phyloP scores from a whole-genome alignment of 1,140 invertebrate species.

The Medauroidea extradentata region DNA sequence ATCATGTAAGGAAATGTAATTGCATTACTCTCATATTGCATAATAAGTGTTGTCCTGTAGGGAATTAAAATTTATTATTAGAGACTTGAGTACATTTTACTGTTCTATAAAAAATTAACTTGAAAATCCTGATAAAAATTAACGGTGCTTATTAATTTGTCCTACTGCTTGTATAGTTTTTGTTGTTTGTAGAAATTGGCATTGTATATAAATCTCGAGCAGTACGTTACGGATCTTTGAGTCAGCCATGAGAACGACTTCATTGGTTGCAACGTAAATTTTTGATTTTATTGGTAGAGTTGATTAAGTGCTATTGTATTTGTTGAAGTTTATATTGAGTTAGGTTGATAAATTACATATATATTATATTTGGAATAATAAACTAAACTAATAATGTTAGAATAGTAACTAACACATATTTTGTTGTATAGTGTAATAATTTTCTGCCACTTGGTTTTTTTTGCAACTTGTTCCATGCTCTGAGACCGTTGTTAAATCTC shows the following conservation, averaged over 20 bases:
- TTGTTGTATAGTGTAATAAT: no score
- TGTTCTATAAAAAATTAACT: slow-evolving; percentile 13
- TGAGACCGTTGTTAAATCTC: no score
- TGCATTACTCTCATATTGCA: slow-evolving; percentile 7
- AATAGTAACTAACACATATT: slow-evolving; percentile 2
- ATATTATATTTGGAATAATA: slow-evolving; percentile 8
- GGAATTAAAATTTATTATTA: slow-evolving; percentile 3
- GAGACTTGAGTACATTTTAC: slow-evolving; percentile 9
- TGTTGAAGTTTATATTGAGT: slow-evolving; percentile 13
- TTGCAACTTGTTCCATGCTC: no score
- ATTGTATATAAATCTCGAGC: neutral
- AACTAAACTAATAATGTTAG: slow-evolving; percentile 7
- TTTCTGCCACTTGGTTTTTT: no score
- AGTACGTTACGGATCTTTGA: no score
- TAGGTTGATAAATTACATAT: slow-evolving; percentile 3
- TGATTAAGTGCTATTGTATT: slow-evolving; percentile 11
- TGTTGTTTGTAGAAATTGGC: neutral
- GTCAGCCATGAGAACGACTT: no score
- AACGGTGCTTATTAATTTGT: slow-evolving; percentile 11
- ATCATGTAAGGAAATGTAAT: no score
- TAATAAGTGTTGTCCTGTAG: slow-evolving; percentile 12
- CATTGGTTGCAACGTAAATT: no score
- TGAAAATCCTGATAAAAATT: slow-evolving; percentile 6
- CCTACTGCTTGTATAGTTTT: slow-evolving; percentile 15
- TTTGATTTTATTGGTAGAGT: no score